Evolutionary conservation across 2,797 vertebrate genomes (phyloP).

Genomic region (Phylloscopus collybita): DNA sequence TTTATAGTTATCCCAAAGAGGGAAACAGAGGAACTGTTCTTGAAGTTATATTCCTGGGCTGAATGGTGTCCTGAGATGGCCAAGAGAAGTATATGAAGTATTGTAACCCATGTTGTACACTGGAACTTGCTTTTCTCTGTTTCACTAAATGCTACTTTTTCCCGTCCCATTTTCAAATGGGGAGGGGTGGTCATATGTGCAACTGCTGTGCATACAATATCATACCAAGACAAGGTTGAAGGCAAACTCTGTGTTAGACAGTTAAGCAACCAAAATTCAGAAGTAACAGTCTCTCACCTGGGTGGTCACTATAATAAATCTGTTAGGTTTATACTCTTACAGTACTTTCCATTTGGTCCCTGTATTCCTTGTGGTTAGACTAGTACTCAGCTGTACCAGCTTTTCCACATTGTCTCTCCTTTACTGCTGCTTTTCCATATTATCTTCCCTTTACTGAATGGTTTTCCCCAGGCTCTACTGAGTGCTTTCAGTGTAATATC

Average conservation of each 20-base stretch:
- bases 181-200: background rate
- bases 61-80: background rate
- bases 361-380: background rate
- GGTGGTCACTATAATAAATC: background rate
- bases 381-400: background rate
- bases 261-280: background rate
- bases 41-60: background rate
- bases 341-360: background rate
- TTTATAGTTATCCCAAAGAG: background rate
- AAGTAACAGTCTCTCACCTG: background rate
- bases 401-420: background rate
- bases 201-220: background rate
- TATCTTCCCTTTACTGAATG: background rate
- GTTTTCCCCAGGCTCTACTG: background rate
- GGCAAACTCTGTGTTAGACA: rapidly evolving
- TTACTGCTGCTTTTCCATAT: background rate
- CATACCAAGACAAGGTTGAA: background rate
- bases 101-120: background rate
- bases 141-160: background rate
- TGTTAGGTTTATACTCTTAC: background rate
- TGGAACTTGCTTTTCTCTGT: background rate
- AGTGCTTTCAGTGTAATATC: background rate
- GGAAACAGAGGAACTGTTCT: background rate
- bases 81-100: background rate
- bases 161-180: background rate